Evolutionary conservation across 2,113 vertebrate genomes (phyloP), one percentile per base, ranked within the genome.

Genomic region (Motacilla alba): DNA sequence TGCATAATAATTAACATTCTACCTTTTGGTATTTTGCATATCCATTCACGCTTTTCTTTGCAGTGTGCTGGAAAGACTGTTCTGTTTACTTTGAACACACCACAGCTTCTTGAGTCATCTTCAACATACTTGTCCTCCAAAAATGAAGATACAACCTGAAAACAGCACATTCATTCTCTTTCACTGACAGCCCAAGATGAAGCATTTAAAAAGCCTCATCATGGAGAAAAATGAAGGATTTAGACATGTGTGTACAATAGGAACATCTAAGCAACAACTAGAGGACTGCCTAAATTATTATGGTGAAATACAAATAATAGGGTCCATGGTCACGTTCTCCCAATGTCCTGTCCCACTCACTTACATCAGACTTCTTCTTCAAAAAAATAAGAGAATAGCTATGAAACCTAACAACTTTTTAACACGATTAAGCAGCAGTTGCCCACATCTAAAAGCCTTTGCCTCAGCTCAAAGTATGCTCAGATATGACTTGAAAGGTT

Each of bases 21-120:
- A 99, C 99, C 99, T 99, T 98, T 98, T 74, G 98, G 97, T 79
- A 99, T 96, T 96, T 99, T 99, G 97, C 99, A 99, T 96, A 99
- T 98, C 99, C 99, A 99, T 97, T 99, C 99, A 5, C 97, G 98
- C 86, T 98, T 98, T 94, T 97, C 95, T 62, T 96, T 98, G 92
- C 99, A 99, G n/a, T 97, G 97, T 33, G 97, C 98, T 10, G 99
- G 98, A 43, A 97, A 95, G 70, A 99, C 68, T 1, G 96, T 94
- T 94, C 97, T 98, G 79, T 98, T 98, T 73, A 97, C 98, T 96
- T 97, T 98, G 98, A 98, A 99, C 21, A 97, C 98, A 27, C 98
- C 99, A 78, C 99, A 99, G 66, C 97, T 98, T 94, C 97, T 98
- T 67, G 97, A 91, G 86, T 99, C 98, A 59, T 98, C 98, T 96